Evolutionary conservation across 1,140 invertebrate genomes (phyloP).

Genomic region (Bombus picipes): DNA sequence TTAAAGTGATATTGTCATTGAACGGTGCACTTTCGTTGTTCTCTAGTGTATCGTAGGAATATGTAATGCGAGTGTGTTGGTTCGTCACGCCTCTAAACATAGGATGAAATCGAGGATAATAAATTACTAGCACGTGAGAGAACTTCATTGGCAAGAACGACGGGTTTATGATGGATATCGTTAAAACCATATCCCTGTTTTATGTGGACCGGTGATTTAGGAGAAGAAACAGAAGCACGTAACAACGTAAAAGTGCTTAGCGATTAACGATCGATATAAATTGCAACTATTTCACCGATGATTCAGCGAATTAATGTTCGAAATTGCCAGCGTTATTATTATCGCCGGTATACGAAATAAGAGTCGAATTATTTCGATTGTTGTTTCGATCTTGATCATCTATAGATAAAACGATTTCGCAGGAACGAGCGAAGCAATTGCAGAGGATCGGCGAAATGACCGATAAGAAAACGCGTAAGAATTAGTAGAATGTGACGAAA

Average conservation of each 20-base stretch:
- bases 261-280: background rate
- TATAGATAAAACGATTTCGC: background rate
- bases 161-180: constrained; percentile 73
- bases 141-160: constrained; percentile 36
- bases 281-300: background rate
- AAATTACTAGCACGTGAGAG: constrained; percentile 62
- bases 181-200: constrained; percentile 78
- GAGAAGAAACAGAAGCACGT: background rate
- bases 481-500: constrained; percentile 45
- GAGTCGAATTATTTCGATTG: background rate
- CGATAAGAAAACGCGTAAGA: constrained; percentile 17
- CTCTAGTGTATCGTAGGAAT: background rate
- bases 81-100: constrained; percentile 31
- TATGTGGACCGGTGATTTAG: constrained; percentile 25
- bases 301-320: background rate
- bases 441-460: background rate
- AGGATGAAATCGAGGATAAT: constrained; percentile 59
- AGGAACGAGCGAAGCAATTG: background rate
- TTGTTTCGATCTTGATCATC: no score
- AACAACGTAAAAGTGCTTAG: background rate
- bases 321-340: background rate
- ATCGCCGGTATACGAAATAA: background rate
- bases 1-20: constrained; percentile 1
- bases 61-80: background rate
- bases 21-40: constrained; percentile 30